Base-by-base conservation (phyloP, 2,797 vertebrate species). In the Pangasius mekongensis region DNA sequence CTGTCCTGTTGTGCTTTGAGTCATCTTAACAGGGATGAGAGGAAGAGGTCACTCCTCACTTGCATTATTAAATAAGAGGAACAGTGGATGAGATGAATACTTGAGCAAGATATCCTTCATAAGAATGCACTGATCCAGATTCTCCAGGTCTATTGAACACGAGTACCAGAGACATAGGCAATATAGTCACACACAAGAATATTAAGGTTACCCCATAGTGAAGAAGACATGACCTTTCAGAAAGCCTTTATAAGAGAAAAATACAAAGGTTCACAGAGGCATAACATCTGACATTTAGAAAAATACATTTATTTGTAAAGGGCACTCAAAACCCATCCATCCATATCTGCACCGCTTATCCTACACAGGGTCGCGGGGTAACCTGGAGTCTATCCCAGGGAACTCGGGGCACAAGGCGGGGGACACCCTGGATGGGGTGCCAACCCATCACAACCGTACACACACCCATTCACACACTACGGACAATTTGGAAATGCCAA, bases 241-340 rank as follows among this genome's bases (percentile, higher is more conserved):
- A 2, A 62, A 33, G 62, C 24, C 71, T 54, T 78, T 43, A 16
- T 30, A 58, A 43, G 18, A 80, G 11, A 80, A 71, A 60, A 54
- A 0, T 60, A 20, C 30, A 52, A 86, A 8, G 20, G n/a, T 52
- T 73, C n/a, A 85, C 66, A 58, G 30, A 71, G 36, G 39, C 83
- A 87, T 81, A 69, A 52, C 39, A n/a, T 83, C 43, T 88, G 89
- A 88, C 83, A 86, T 89, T 85, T 87, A 90, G 39, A 89, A 90
- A 91, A 91, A 91, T 92, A 91, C 73, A 81, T 92, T 86, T 90
- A 91, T 90, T 89, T 87, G 78, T 86, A 89, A 71, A 85, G 80
- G 36, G 83, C 86, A 89, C 89, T 87, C 83, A 90, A 89, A 87
- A 39, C 74, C 81, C 43, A 43, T 43, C 43, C 43, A 43, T 43